Base-by-base conservation (phyloP, 2,888 invertebrate species). In the Troglohyphantes excavatus region DNA sequence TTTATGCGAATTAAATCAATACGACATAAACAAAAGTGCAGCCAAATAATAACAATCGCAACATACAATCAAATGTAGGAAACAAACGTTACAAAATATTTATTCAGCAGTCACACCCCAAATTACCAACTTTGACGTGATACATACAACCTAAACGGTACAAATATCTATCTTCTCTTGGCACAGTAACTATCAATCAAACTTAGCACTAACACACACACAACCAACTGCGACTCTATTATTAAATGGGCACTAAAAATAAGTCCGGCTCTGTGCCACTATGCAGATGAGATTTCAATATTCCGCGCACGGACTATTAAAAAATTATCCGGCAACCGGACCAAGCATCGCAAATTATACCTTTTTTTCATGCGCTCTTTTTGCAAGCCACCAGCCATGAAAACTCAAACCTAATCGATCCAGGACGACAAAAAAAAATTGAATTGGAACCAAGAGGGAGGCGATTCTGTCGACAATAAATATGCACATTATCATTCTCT, bases 381-480 rank as follows among this genome's bases (percentile, higher is more conserved):
- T 78, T 78, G 17, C 46, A 29, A n/a, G 6, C 11, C 9, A 26
- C 65, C 23, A 11, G 29, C 76, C 59, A 70, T 61, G 68, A 26
- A 46, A 53, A 43, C n/a, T 27, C 33, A n/a, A n/a, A 27, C 33
- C 53, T 67, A 73, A 88, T 81, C 87, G 81, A 84, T 73, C n/a
- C n/a, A n/a, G n/a, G n/a, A n/a, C n/a, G n/a, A 17, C 63, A 33
- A 61, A 53, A 53, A 13, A 61, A 33, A 59, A 70, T 59, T 59
- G 26, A 61, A 59, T 82, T 59, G 5, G 13, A 33, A 21, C 59
- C 70, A 23, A 82, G 23, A 26, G n/a, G 67, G 19, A 68, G 29
- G 53, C 17, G 19, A 26, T 26, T 65, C 65, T 65, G 68, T 61
- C 29, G 67, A 82, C 82, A 82, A 89, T 89, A 82, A 89, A 89